Evolutionary conservation across 2,888 invertebrate genomes (phyloP).

Genomic region (Phalera bucephala): DNA sequence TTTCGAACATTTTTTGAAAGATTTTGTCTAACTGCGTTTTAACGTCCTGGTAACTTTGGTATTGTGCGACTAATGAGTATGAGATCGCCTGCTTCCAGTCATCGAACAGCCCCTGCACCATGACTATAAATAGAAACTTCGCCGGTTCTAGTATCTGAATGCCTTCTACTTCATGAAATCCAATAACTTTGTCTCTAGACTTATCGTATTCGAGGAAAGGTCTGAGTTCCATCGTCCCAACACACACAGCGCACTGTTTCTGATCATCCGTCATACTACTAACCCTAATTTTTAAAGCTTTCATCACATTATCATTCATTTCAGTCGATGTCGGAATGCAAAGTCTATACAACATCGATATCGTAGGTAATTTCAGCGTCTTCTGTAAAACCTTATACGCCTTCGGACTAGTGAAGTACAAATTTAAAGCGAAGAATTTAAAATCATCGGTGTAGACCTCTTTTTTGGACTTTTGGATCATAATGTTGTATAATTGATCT

Average conservation of each 20-base stretch:
- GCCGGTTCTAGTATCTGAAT: constrained; percentile 15
- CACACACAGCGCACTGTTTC: constrained; percentile 25
- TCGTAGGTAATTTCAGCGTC: constrained; percentile 11
- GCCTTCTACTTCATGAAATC: constrained; percentile 25
- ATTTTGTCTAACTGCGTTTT: constrained; percentile 10
- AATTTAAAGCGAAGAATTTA: constrained; percentile 17
- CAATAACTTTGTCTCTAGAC: constrained; percentile 19
- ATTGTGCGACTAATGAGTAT: constrained; percentile 10
- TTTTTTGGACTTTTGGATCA: neutral
- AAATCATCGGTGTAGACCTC: constrained; percentile 8
- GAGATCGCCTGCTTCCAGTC: constrained; percentile 24
- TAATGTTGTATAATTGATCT: neutral
- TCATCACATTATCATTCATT: constrained; percentile 7
- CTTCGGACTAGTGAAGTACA: constrained; percentile 20
- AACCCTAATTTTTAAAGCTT: constrained; percentile 20
- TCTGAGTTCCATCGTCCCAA: constrained; percentile 13
- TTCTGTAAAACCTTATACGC: constrained; percentile 15
- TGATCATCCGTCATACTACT: constrained; percentile 19
- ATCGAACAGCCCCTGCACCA: constrained; percentile 26
- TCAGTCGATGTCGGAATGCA: constrained; percentile 7
- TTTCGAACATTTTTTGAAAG: constrained; percentile 8
- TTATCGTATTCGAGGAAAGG: constrained; percentile 22
- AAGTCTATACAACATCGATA: constrained; percentile 12
- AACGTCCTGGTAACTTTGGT: constrained; percentile 8
- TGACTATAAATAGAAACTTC: constrained; percentile 14